These are phyloP conservation scores for Phania funesta DNA, from an alignment of 2,888 invertebrate species.

Conservation along the genomic window DNA sequence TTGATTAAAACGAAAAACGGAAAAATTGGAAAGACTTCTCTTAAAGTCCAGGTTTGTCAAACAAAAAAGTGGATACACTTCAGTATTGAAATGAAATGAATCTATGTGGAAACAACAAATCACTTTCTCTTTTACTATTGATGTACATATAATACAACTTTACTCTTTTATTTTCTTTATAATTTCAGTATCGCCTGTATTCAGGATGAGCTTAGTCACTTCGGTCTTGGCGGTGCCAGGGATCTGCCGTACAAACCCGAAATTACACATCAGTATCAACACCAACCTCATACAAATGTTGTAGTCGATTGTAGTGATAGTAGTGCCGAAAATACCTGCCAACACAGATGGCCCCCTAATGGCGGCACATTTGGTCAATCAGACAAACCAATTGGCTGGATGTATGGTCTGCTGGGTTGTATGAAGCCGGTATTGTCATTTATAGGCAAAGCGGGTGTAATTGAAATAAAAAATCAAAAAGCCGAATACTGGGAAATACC, in stretches of 20 bases:
- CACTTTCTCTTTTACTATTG: too few species aligned
- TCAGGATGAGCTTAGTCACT: constrained; percentile 84
- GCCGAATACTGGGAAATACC: constrained; percentile 96
- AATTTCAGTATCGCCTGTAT: constrained; percentile 84
- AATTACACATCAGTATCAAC: constrained; percentile 69
- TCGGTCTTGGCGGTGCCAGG: constrained; percentile 77
- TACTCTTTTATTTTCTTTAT: constrained; percentile 47
- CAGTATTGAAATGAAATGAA: too few species aligned
- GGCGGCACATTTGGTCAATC: constrained; percentile 79
- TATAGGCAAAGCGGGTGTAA: constrained; percentile 88
- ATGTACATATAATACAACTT: too few species aligned
- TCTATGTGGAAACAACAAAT: too few species aligned
- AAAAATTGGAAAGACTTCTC: too few species aligned
- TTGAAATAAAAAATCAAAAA: constrained; percentile 83
- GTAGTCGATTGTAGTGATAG: constrained; percentile 78
- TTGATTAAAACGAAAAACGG: too few species aligned
- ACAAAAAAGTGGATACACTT: too few species aligned
- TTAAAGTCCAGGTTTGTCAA: too few species aligned
- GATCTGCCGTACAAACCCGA: constrained; percentile 76
- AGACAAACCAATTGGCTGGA: constrained; percentile 85
- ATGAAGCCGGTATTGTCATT: constrained; percentile 93
- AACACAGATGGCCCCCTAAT: constrained; percentile 81
- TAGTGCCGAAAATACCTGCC: constrained; percentile 79
- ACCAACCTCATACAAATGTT: constrained; percentile 70
- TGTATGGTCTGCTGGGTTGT: constrained; percentile 92